Base-by-base conservation (phyloP, 1,140 invertebrate genomes). In the Apis cerana region DNA sequence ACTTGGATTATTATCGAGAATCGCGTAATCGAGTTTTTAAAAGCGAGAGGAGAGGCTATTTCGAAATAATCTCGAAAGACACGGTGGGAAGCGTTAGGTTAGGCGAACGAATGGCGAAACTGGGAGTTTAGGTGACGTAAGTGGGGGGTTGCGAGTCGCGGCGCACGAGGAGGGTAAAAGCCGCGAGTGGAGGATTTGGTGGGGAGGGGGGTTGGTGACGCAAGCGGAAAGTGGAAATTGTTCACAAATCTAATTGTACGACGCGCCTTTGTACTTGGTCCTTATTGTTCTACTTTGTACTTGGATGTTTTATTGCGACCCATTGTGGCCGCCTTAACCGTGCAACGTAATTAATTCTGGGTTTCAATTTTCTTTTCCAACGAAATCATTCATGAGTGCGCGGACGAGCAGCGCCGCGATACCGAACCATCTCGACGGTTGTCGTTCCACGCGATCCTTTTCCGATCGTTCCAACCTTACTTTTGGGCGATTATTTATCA, bases 201-300 rank as follows among this genome's bases (percentile, higher is more conserved):
- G 70, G 54, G 61, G 11, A 33, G 59, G 17, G 19, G 23, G 48
- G 65, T 64, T 65, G 74, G 74, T 21, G 33, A 56, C 33, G 56
- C 21, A 50, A 17, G 62, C 69, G 59, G 77, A 82, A 79, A 70
- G 76, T 78, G 72, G 82, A 89, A 78, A 83, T 83, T 83, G 67
- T 83, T 72, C 76, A 71, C 82, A 74, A 83, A 83, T 83, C 75
- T 80, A 83, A 83, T 83, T 80, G 78, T 74, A 80, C 70, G 69
- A 80, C 81, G 74, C 75, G 81, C 81, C 82, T 75, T 80, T 84
- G 82, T 80, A 78, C 75, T 71, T 82, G 56, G 82, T 80, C 70
- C 78, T 80, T 84, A 84, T 84, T 84, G 82, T 84, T 80, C 82
- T 78, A 84, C 77, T 84, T 84, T 84, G 75, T 84, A 84, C 78